Evolutionary conservation across 2,888 invertebrate genomes (phyloP), one percentile per base, ranked within the genome.

Genomic region (Thereva unica): DNA sequence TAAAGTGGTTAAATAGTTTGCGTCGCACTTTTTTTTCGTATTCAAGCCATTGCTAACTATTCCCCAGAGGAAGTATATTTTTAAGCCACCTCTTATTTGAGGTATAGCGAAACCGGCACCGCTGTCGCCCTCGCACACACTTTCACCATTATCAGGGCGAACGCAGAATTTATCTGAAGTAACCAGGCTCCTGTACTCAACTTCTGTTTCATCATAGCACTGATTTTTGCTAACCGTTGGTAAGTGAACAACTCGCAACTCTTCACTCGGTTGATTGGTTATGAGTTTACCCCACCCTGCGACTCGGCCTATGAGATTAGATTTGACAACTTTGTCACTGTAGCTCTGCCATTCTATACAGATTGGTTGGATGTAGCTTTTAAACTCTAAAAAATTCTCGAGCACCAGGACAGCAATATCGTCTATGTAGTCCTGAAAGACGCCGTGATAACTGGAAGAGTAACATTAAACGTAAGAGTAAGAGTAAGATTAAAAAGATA

Each of bases 351-450:
- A 75, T 34, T 76, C 74, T 3, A 77, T 70, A 69, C 82, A 82
- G 7, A 80, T 76, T n/a, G 80, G 78, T 65, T 76, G 76, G 6
- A 80, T 76, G 8, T 76, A 72, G 42, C 71, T 68, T 2, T 76
- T 74, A 44, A 78, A 74, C 8, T 64, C 68, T 41, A 82, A 74
- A 8, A 68, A 55, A n/a, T 71, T 70, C 47, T 72, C 70, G 34
- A 79, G 67, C n/a, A 76, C 70, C 9, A 81, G 38, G 4, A 80
- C 61, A 0, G 80, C 80, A 56, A 82, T 75, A 71, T 82, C 82
- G 6, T 71, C 70, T 34, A 67, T 64, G 63, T 73, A 78, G 8
- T 71, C 70, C 5, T 72, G 73, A n/a, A 56, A 23, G 9, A 61
- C 67, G n/a, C 75, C 77, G 2, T 41, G 38, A 38, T 71, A 71